Evolutionary conservation across 2,888 invertebrate species (phyloP), one percentile per base, ranked within the genome.

Genomic region (Melanophora roralis): DNA sequence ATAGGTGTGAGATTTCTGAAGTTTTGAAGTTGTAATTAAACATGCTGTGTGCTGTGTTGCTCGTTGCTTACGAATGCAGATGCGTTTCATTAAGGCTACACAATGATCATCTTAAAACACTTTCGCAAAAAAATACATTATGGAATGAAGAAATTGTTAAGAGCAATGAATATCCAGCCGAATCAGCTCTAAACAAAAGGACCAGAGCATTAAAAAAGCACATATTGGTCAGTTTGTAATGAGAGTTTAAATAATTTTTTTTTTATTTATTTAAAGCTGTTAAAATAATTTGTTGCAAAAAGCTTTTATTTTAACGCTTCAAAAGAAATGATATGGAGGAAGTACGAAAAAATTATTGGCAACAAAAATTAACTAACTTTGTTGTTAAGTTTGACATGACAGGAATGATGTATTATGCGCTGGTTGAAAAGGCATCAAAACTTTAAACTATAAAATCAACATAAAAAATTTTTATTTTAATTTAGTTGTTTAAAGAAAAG

Each of bases 1-100:
- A 83, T 83, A 84, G 82, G 84, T 84, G 84, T 82, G 83, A 84
- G 84, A 80, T 80, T 83, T 83, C 78, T 81, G 82, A 82, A 83
- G 82, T 84, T 83, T 81, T 78, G 45, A 81, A 82, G 77, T 82
- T 82, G 81, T 83, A 83, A 83, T 83, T 83, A 82, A 80, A 72
- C 72, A 68, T 76, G 80, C 76, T 75, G 76, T 49, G 60, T 60
- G 45, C n/a, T 55, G 59, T 49, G 40, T 8, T n/a, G n/a, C 11
- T 36, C 12, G 60, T 62, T 72, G 67, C 49, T 64, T 64, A 73
- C 68, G 80, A 19, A 16, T 76, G 73, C 81, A 81, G 76, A 81
- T 81, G 81, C 76, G 73, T 79, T 81, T 76, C 78, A 76, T 49
- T 76, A 72, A 76, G 72, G 67, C 79, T 72, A 45, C 67, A 67